A percentile compares a stretch with the other conserved stretches of the same genome.
Evolutionary conservation across 2,797 vertebrate genomes (phyloP).

Genomic region (Typhlichthys eigenmanni): DNA sequence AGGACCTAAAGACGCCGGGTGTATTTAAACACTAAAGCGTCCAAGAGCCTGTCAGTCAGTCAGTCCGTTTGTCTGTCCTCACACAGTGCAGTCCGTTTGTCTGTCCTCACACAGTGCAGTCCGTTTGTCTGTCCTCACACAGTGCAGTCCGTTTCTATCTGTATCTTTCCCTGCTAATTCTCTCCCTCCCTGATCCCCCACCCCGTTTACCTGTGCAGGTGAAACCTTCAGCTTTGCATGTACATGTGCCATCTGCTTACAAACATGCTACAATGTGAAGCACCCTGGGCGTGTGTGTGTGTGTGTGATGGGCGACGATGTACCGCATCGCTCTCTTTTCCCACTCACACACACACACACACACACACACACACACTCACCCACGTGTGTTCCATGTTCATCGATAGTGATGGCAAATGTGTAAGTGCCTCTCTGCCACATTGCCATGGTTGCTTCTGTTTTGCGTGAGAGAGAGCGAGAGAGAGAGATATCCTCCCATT

Average conservation of each 20-base stretch:
- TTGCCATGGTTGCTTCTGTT: constrained; percentile 43
- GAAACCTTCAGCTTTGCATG: constrained; percentile 89
- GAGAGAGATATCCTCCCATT: constrained; percentile 41
- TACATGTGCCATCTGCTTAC: constrained; percentile 87
- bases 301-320: constrained; percentile 39
- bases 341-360: constrained; percentile 3
- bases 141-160: constrained; percentile 49
- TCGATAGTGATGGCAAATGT: constrained; percentile 44
- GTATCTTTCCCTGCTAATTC: constrained; percentile 50
- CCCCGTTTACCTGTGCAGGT: constrained; percentile 78
- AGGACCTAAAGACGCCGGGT: constrained; percentile 41
- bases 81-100: constrained; percentile 51
- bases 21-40: constrained; percentile 59
- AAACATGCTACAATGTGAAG: constrained; percentile 65
- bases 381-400: constrained; percentile 46
- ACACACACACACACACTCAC: constrained; percentile 16
- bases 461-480: constrained; percentile 28
- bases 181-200: constrained; percentile 40
- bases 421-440: constrained; percentile 72
- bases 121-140: constrained; percentile 67
- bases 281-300: constrained; percentile 33
- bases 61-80: constrained; percentile 67
- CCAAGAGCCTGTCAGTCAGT: constrained; percentile 74
- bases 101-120: constrained; percentile 52
- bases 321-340: constrained; percentile 62